A percentile compares a stretch with the other conserved stretches of the same genome.
phyloP scores from a whole-genome alignment of 2,888 invertebrate species.

The Acleris emargana region DNA sequence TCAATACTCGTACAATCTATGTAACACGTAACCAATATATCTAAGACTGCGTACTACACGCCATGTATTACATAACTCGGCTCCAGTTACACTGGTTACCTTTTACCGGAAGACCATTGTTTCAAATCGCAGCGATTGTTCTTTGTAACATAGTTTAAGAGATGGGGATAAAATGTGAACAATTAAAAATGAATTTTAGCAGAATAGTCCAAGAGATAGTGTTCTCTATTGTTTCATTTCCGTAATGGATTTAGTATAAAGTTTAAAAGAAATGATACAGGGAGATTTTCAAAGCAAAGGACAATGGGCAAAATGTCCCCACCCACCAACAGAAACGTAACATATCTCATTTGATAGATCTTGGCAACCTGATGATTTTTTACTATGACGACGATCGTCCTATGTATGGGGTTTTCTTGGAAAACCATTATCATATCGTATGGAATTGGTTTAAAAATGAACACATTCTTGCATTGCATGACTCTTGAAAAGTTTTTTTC shows the following conservation, averaged over 20 bases:
- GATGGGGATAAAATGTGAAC: neutral
- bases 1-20: conserved; percentile 1
- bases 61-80: neutral
- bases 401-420: too few relatives aligned
- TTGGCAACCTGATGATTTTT: too few relatives aligned
- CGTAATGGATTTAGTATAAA: neutral
- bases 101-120: conserved; percentile 17
- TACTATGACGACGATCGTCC: too few relatives aligned
- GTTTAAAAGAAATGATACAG: too few relatives aligned
- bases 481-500: too few relatives aligned
- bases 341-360: too few relatives aligned
- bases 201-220: conserved; percentile 9
- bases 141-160: conserved; percentile 6
- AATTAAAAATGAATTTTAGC: conserved; percentile 1
- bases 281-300: too few relatives aligned
- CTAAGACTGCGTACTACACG: neutral
- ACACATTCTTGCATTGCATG: too few relatives aligned
- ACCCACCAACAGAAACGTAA: too few relatives aligned
- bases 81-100: neutral
- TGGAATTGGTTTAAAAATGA: too few relatives aligned
- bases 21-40: conserved; percentile 6
- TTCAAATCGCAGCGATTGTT: conserved; percentile 8
- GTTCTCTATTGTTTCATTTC: neutral
- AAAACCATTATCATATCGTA: too few relatives aligned
- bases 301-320: too few relatives aligned